phyloP scores from a whole-genome alignment of 1,140 invertebrate genomes.

The Drosophila takahashii region DNA sequence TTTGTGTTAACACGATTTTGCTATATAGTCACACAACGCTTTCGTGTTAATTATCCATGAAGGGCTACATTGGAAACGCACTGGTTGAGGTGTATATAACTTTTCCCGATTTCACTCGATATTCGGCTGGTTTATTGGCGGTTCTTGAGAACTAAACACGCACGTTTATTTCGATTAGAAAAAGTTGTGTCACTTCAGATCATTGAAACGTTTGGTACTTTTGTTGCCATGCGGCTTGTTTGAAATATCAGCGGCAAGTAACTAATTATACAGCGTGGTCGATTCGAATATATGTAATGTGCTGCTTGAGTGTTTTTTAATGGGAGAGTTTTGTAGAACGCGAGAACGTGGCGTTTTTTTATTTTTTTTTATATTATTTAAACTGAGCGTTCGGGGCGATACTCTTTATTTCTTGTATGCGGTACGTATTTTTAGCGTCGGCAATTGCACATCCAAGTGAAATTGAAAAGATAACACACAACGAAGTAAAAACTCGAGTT shows the following conservation, averaged over 20 bases:
- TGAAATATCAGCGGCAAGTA: constrained; percentile 46
- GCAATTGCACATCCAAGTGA: constrained; percentile 69
- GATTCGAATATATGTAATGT: constrained; percentile 50
- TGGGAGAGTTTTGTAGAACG: constrained; percentile 43
- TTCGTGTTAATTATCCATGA: constrained; percentile 78
- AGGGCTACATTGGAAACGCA: constrained; percentile 79
- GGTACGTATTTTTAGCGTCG: constrained; percentile 65
- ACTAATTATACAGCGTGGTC: constrained; percentile 42
- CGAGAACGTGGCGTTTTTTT: constrained; percentile 70
- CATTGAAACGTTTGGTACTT: constrained; percentile 13
- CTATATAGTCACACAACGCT: constrained; percentile 77
- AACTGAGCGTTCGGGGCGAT: constrained; percentile 16
- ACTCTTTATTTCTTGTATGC: constrained; percentile 31
- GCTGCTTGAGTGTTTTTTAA: constrained; percentile 29
- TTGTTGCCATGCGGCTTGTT: constrained; percentile 42
- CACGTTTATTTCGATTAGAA: constrained; percentile 5
- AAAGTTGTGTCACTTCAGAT: constrained; percentile 22
- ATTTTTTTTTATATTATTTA: constrained; percentile 12
- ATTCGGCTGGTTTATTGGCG: constrained; percentile 9
- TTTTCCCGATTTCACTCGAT: constrained; percentile 20
- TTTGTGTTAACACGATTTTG: constrained; percentile 70
- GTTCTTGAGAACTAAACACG: constrained; percentile 1
- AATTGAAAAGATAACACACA: constrained; percentile 57
- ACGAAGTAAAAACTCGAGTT: constrained; percentile 33
- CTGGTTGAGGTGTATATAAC: constrained; percentile 25